Base-by-base conservation (phyloP, 1,140 invertebrate genomes). In the Cyrtorhinus lividipennis region DNA sequence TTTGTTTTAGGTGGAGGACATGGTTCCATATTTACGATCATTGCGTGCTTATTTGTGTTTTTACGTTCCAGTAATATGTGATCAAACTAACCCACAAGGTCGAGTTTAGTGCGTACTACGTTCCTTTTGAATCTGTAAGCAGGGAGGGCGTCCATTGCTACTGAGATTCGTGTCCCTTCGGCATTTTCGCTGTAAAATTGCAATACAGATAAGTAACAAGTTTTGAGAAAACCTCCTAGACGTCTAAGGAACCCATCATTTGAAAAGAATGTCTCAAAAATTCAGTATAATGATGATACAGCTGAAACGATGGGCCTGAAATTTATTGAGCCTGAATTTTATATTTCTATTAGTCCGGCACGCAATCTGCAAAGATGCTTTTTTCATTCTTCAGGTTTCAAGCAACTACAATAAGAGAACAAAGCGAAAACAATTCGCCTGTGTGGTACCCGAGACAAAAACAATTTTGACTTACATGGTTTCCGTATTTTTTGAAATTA, bases 91-190 rank as follows among this genome's bases (percentile, higher is more conserved):
- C 81, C 81, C n/a, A 82, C 80, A 67, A 83, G 72, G 73, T 83
- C 81, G 66, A 83, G 68, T 27, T 75, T 75, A 1, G 79, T 79
- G 27, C 81, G 69, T 1, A 83, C 81, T 1, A 83, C 78, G 67
- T 82, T 81, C 24, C 81, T 73, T 65, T 80, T 79, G 64, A 80
- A 82, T 2, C 78, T 72, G 65, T 82, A 80, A 20, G 75, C 79
- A 2, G 81, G 81, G 22, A 82, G 68, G 26, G 75, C 73, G 1
- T 78, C 75, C n/a, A 82, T 68, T 0, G 71, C 73, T 30, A 83
- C 77, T 58, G 79, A 73, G 2, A 82, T 73, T 18, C 72, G 72
- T 0, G 79, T 77, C 38, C 56, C 59, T 10, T 64, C 25, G 26
- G 25, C 15, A n/a, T 46, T 45, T 22, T 53, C 48, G 8, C 66